These are phyloP conservation scores for Oryzias celebensis DNA, from an alignment of 2,113 vertebrate species.

Conservation along the genomic window DNA sequence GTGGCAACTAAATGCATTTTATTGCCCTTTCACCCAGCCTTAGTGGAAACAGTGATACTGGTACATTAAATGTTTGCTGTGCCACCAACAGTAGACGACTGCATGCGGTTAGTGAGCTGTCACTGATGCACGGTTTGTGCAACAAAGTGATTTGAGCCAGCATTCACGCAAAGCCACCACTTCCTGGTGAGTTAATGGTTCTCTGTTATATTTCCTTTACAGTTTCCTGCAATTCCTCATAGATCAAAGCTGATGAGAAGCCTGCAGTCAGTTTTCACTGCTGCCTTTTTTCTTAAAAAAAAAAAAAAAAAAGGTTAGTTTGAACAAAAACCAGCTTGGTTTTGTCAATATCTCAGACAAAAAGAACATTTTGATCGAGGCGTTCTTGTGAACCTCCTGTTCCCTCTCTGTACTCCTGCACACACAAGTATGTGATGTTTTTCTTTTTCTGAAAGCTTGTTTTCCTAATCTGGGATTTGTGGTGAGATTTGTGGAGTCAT, in stretches of 20 bases:
- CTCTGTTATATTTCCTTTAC: conserved; percentile 58
- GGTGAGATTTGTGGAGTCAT: background rate
- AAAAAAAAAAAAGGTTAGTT: conserved; percentile 3
- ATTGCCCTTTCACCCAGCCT: background rate
- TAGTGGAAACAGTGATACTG: background rate
- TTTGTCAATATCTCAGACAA: too few species aligned
- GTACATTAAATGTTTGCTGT: conserved; percentile 5
- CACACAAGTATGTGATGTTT: too few species aligned
- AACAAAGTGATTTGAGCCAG: conserved; percentile 9
- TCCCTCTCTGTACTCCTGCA: too few species aligned
- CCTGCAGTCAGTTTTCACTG: background rate
- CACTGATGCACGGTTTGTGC: conserved; percentile 43
- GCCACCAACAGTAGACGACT: background rate
- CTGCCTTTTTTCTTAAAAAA: conserved; percentile 11
- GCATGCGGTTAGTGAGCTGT: conserved; percentile 15
- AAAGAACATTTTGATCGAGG: too few species aligned
- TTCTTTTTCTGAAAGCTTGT: background rate
- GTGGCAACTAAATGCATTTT: background rate
- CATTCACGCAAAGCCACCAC: conserved; percentile 48
- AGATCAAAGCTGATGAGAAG: conserved; percentile 58
- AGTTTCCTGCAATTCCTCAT: conserved; percentile 60
- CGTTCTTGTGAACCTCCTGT: too few species aligned
- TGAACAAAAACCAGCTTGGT: background rate
- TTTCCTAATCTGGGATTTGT: background rate
- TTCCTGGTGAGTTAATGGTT: conserved; percentile 63